Percentiles rank a stretch among this genome's conserved stretches.
Conservation (phyloP, 2,888 invertebrate genomes). For the Oscheius sp. region DNA sequence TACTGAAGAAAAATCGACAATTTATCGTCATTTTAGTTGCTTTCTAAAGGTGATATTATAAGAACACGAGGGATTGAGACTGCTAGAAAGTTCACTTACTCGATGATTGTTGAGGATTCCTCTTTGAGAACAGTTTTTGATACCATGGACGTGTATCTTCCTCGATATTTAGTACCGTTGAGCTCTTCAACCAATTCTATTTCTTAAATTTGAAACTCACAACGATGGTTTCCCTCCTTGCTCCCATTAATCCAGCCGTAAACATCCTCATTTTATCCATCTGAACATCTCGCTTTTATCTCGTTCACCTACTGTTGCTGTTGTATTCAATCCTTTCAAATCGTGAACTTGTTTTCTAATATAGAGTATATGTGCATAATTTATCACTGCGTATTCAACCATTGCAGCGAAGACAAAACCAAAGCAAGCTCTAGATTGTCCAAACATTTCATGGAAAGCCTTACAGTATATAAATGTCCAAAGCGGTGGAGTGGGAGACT, state of each 20-base stretch:
- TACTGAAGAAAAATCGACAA: background rate
- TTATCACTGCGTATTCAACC: slow-evolving; percentile 65
- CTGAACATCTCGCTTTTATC: slow-evolving; percentile 27
- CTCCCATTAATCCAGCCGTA: slow-evolving; percentile 57
- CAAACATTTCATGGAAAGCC: background rate
- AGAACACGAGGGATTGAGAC: background rate
- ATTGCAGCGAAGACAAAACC: slow-evolving; percentile 62
- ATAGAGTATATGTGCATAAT: slow-evolving; percentile 62
- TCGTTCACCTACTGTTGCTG: slow-evolving; percentile 41
- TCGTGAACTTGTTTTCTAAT: slow-evolving; percentile 60
- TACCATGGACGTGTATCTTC: slow-evolving; percentile 36
- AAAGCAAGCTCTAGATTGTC: slow-evolving; percentile 54
- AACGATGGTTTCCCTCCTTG: slow-evolving; percentile 42
- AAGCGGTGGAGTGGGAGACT: slow-evolving; percentile 85
- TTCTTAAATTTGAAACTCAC: slow-evolving; percentile 2
- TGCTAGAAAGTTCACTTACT: slow-evolving; percentile 3
- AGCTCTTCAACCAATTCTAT: background rate
- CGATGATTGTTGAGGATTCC: slow-evolving; percentile 23
- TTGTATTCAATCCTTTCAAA: slow-evolving; percentile 57
- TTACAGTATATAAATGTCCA: slow-evolving; percentile 83
- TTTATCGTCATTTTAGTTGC: background rate
- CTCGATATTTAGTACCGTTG: slow-evolving; percentile 12
- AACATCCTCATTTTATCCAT: slow-evolving; percentile 59
- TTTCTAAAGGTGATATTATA: background rate
- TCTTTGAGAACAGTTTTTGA: slow-evolving; percentile 19